These are phyloP conservation scores for Mus minutoides DNA, from an alignment of 2,797 vertebrate genomes.

Conservation along the genomic window DNA sequence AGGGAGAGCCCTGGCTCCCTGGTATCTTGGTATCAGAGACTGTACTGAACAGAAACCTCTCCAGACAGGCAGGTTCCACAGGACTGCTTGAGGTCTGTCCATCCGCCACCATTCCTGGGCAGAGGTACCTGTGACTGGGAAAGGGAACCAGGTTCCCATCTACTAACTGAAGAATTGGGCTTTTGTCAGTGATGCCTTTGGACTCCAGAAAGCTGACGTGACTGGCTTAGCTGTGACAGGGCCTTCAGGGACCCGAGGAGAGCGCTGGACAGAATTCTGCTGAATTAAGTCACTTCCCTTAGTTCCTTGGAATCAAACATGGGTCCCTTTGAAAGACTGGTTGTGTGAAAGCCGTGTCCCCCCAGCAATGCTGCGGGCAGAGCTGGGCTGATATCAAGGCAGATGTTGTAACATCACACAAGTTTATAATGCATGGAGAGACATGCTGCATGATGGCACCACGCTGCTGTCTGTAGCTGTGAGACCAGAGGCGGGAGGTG, in stretches of 20 bases:
- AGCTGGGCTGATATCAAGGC: neutral
- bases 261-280: neutral
- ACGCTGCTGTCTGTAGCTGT: neutral
- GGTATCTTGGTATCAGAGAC: neutral
- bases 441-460: neutral
- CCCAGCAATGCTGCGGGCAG: accelerated
- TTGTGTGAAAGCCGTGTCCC: too few species aligned
- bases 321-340: accelerated
- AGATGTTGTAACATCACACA: neutral
- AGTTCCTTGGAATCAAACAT: neutral
- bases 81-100: neutral
- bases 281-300: neutral
- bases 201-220: neutral
- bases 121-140: neutral
- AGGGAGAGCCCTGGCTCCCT: too few species aligned
- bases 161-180: neutral
- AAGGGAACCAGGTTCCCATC: neutral
- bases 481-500: too few species aligned
- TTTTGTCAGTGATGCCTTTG: neutral
- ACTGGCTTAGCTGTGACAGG: neutral
- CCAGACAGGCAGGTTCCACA: neutral
- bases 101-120: neutral
- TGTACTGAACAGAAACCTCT: neutral
- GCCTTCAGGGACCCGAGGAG: neutral
- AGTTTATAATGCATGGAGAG: neutral